phyloP scores from a whole-genome alignment of 1,140 invertebrate species.

The Ceratosolen fusciceps region DNA sequence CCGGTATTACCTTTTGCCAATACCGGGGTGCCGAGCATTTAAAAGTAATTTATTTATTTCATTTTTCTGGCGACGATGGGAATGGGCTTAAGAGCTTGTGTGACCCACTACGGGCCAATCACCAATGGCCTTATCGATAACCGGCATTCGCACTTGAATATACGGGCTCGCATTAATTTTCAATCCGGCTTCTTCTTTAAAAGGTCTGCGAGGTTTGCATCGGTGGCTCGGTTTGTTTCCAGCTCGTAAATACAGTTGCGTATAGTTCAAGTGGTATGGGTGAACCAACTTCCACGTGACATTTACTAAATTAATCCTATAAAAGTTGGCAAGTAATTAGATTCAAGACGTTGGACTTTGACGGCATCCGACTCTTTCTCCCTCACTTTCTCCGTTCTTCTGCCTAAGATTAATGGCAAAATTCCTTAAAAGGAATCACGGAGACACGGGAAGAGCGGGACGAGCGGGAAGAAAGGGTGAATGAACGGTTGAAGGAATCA shows the following conservation, averaged over 20 bases:
- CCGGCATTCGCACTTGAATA: neutral
- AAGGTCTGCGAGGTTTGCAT: neutral
- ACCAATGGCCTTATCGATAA: conserved; percentile 8
- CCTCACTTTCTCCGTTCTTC: conserved; percentile 26
- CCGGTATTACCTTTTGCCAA: too few relatives aligned
- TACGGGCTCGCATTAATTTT: conserved; percentile 33
- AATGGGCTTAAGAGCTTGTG: neutral
- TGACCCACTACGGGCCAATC: neutral
- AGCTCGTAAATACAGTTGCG: conserved; percentile 24
- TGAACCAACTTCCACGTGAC: conserved; percentile 24
- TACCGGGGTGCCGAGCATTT: too few relatives aligned
- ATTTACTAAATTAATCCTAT: conserved; percentile 45
- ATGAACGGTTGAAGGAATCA: conserved; percentile 23
- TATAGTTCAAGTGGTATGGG: neutral
- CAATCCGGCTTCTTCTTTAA: conserved; percentile 12
- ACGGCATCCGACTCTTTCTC: conserved; percentile 13
- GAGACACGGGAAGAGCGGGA: neutral
- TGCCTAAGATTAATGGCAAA: conserved; percentile 25
- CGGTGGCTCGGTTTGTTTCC: conserved; percentile 36
- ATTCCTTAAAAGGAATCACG: conserved; percentile 12
- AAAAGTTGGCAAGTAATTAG: conserved; percentile 49
- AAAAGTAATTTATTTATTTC: too few relatives aligned
- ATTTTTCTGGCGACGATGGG: neutral
- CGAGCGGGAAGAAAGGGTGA: neutral
- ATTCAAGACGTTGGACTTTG: conserved; percentile 43